These are phyloP conservation scores for Orthonychiurus folsomi DNA, from an alignment of 2,888 invertebrate genomes.

Conservation along the genomic window DNA sequence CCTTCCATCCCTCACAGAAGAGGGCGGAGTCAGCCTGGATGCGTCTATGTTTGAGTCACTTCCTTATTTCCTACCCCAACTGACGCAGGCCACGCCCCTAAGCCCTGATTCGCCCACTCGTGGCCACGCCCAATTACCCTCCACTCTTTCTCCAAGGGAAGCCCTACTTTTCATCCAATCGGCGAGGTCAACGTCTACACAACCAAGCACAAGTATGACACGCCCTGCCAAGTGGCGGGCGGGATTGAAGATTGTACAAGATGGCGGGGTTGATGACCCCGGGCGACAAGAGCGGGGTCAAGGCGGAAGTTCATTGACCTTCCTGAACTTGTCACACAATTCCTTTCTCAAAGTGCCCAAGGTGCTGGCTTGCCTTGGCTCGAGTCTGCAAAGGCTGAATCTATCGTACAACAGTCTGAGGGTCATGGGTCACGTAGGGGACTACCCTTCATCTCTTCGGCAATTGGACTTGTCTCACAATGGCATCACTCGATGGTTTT, in stretches of 20 bases:
- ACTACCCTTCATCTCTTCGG: conserved; percentile 78
- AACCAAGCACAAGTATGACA: no score
- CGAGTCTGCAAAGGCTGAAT: conserved; percentile 74
- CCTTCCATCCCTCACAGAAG: conserved; percentile 1
- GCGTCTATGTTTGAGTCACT: conserved; percentile 35
- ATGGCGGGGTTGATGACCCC: background rate
- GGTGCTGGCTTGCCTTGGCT: conserved; percentile 81
- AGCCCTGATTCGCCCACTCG: conserved; percentile 23
- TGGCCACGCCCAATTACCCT: background rate
- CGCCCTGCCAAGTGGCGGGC: conserved; percentile 32
- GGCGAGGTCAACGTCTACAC: no score
- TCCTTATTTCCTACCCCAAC: conserved; percentile 27
- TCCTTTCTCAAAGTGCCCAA: conserved; percentile 77
- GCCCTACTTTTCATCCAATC: no score
- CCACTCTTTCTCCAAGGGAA: no score
- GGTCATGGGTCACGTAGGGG: conserved; percentile 73
- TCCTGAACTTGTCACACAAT: conserved; percentile 79
- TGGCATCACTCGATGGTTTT: conserved; percentile 74
- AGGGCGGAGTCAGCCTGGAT: conserved; percentile 19
- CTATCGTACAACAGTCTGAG: conserved; percentile 72
- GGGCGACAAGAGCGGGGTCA: background rate
- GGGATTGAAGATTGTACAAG: background rate
- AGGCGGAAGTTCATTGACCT: conserved; percentile 24
- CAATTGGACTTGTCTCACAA: conserved; percentile 90
- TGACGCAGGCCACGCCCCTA: conserved; percentile 9